Evolutionary conservation across 2,113 vertebrate genomes (phyloP).

Genomic region (Tragelaphus strepsiceros): DNA sequence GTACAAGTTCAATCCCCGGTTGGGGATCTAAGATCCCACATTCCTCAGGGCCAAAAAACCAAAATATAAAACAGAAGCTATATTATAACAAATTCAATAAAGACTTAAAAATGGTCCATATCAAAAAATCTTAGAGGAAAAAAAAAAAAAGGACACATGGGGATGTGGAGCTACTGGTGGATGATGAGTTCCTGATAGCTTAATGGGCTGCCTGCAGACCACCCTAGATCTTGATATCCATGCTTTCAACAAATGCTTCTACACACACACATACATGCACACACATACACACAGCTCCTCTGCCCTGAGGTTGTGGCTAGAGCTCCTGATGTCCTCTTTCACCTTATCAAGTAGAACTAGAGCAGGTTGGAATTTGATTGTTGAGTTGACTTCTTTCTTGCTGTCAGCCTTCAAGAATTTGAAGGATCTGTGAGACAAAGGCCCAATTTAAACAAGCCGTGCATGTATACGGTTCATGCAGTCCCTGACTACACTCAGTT

Average conservation of each 20-base stretch:
- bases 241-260: neutral
- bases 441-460: neutral
- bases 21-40: neutral
- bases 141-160: neutral
- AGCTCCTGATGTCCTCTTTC: neutral
- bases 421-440: neutral
- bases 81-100: neutral
- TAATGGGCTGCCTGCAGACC: neutral
- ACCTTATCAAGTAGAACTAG: neutral
- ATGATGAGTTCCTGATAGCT: neutral
- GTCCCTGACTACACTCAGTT: neutral
- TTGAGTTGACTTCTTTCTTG: constrained; percentile 16
- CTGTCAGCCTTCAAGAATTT: neutral
- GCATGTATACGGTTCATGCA: neutral
- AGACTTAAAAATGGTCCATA: neutral
- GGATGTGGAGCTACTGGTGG: neutral
- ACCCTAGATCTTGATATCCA: neutral
- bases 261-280: neutral
- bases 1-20: neutral
- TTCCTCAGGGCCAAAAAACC: neutral
- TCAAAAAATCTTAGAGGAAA: neutral
- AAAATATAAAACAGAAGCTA: neutral
- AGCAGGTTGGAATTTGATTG: neutral
- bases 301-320: neutral
- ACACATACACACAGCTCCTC: neutral